Conservation (phyloP, 2,888 invertebrate genomes). For the Netelia melanura region DNA sequence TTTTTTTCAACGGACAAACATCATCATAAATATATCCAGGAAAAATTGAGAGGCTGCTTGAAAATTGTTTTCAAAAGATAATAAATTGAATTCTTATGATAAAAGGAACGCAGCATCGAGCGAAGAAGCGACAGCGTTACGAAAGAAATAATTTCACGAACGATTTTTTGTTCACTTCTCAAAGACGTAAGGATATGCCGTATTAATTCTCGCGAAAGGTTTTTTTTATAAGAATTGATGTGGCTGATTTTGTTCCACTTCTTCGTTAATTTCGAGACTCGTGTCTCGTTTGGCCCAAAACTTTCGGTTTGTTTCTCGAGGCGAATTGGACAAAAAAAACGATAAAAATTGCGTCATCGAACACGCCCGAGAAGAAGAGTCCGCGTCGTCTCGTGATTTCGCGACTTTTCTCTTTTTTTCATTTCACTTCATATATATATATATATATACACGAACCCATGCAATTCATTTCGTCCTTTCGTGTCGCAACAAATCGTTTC, state of each 20-base stretch:
- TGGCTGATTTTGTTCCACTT: slow-evolving; percentile 20
- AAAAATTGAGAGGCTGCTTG: background rate
- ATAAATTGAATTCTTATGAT: background rate
- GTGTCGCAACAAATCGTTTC: slow-evolving; percentile 15
- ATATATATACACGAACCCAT: slow-evolving; percentile 5
- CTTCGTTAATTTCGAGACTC: background rate
- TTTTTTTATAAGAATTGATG: slow-evolving; percentile 14
- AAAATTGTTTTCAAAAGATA: background rate
- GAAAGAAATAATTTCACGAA: background rate
- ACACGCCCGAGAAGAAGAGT: slow-evolving; percentile 16
- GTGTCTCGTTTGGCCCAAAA: background rate
- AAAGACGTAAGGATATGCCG: background rate
- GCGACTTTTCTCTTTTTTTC: slow-evolving; percentile 16
- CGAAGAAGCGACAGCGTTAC: background rate
- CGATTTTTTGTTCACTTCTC: background rate
- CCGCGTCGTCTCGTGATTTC: slow-evolving; percentile 23
- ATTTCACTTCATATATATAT: slow-evolving; percentile 19
- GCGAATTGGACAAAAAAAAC: slow-evolving; percentile 12
- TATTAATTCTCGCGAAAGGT: background rate
- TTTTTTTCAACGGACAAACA: background rate
- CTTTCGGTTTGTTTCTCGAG: slow-evolving; percentile 20
- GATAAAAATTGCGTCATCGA: slow-evolving; percentile 34
- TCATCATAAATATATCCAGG: background rate
- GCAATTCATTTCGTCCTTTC: slow-evolving; percentile 7
- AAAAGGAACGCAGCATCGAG: background rate